A percentile compares a stretch with the other conserved stretches of the same genome.
These are phyloP conservation scores for Melanostoma scalare DNA, from an alignment of 2,888 invertebrate species.

Conservation along the genomic window DNA sequence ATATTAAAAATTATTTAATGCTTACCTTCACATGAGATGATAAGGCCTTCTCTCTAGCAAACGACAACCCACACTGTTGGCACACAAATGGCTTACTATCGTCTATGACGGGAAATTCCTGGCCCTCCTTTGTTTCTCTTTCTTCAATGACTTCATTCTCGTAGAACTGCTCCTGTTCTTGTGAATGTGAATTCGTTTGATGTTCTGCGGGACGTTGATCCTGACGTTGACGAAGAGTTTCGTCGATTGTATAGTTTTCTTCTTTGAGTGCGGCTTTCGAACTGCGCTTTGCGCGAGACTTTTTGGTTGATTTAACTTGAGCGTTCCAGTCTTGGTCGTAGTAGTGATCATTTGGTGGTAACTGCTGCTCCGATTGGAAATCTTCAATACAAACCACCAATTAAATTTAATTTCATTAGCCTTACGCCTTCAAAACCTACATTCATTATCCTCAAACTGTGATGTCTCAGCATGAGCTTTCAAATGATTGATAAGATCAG, in stretches of 20 bases:
- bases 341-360: slow-evolving; percentile 78
- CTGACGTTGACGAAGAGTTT: slow-evolving; percentile 58
- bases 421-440: slow-evolving; percentile 57
- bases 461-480: slow-evolving; percentile 91
- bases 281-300: slow-evolving; percentile 70
- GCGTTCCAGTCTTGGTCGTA: slow-evolving; percentile 79
- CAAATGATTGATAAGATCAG: slow-evolving; percentile 91
- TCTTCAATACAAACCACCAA: slow-evolving; percentile 10
- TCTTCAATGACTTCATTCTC: slow-evolving; percentile 48
- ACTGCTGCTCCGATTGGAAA: slow-evolving; percentile 67
- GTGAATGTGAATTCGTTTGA: slow-evolving; percentile 7
- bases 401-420: not conserved
- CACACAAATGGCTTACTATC: slow-evolving; percentile 91
- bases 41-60: slow-evolving; percentile 91
- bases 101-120: slow-evolving; percentile 85
- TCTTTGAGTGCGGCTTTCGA: slow-evolving; percentile 77
- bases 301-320: slow-evolving; percentile 68
- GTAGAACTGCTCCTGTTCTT: slow-evolving; percentile 23
- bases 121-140: slow-evolving; percentile 49
- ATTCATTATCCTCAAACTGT: slow-evolving; percentile 82
- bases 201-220: slow-evolving; percentile 12
- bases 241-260: slow-evolving; percentile 78
- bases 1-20: not conserved
- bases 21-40: slow-evolving; percentile 87
- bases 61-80: slow-evolving; percentile 88